Conservation (phyloP, 2,888 invertebrate genomes). For the Nemotelus nigrinus region DNA sequence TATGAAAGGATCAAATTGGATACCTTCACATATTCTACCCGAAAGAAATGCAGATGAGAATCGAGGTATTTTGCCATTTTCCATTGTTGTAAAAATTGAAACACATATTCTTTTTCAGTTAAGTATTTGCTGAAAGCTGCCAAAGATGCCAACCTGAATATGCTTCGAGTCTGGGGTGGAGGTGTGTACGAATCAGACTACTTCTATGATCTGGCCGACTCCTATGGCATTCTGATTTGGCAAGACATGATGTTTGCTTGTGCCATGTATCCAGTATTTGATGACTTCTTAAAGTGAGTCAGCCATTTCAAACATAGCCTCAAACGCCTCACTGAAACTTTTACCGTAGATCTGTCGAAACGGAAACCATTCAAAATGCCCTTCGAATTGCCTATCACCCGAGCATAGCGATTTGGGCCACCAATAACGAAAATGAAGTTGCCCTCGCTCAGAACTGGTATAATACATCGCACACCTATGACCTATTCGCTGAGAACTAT, state of each 20-base stretch:
- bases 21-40: constrained; percentile 86
- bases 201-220: constrained; percentile 89
- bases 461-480: constrained; percentile 66
- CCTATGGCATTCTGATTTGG: constrained; percentile 93
- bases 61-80: constrained; percentile 29
- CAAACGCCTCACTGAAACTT: background rate
- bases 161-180: constrained; percentile 99
- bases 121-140: constrained; percentile 74
- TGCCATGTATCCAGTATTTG: constrained; percentile 86
- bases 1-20: constrained; percentile 95
- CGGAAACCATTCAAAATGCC: constrained; percentile 85
- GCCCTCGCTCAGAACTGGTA: constrained; percentile 88
- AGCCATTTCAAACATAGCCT: background rate
- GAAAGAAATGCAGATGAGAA: constrained; percentile 71
- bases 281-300: constrained; percentile 73
- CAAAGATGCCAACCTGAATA: constrained; percentile 85
- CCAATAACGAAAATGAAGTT: constrained; percentile 96
- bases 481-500: constrained; percentile 78
- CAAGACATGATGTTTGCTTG: constrained; percentile 98
- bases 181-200: constrained; percentile 91
- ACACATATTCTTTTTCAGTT: constrained; percentile 62
- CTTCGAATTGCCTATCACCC: constrained; percentile 85
- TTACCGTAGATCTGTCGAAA: constrained; percentile 70
- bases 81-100: constrained; percentile 7
- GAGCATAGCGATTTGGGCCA: constrained; percentile 90